Conservation (phyloP, 2,113 vertebrate genomes). For the Micronisus gabar region DNA sequence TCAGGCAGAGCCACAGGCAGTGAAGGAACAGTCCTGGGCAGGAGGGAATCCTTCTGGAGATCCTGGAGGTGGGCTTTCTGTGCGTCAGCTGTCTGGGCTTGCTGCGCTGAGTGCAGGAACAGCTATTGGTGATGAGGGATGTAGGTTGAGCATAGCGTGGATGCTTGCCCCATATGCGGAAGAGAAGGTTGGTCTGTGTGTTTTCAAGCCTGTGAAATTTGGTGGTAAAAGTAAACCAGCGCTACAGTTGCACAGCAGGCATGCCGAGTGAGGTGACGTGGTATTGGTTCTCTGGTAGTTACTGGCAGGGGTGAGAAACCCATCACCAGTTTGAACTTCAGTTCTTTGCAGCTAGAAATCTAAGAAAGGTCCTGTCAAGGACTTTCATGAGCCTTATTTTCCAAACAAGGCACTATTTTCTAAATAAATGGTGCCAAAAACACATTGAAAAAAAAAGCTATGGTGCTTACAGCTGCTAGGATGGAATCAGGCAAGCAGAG, state of each 20-base stretch:
- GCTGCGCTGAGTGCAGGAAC: background rate
- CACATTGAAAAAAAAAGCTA: background rate
- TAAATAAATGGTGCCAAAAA: background rate
- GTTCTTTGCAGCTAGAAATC: background rate
- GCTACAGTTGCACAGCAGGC: accelerated
- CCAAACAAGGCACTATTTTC: background rate
- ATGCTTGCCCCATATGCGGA: accelerated
- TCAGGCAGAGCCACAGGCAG: background rate
- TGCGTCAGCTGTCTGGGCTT: background rate
- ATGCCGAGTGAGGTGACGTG: accelerated
- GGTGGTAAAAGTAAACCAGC: background rate
- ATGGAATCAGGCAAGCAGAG: background rate
- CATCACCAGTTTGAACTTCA: background rate
- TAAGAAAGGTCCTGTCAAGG: background rate
- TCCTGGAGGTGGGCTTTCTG: background rate
- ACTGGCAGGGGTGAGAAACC: background rate
- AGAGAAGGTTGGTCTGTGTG: background rate
- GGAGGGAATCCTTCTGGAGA: background rate
- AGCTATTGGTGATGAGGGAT: background rate
- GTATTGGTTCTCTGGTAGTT: background rate
- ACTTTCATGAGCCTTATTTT: background rate
- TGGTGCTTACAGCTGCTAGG: background rate
- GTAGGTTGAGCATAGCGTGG: accelerated
- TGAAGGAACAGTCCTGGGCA: background rate
- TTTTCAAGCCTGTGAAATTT: background rate